Evolutionary conservation across 2,797 vertebrate genomes (phyloP), one percentile per base, ranked within the genome.

Genomic region (Ctenochaetus hawaiiensis): DNA sequence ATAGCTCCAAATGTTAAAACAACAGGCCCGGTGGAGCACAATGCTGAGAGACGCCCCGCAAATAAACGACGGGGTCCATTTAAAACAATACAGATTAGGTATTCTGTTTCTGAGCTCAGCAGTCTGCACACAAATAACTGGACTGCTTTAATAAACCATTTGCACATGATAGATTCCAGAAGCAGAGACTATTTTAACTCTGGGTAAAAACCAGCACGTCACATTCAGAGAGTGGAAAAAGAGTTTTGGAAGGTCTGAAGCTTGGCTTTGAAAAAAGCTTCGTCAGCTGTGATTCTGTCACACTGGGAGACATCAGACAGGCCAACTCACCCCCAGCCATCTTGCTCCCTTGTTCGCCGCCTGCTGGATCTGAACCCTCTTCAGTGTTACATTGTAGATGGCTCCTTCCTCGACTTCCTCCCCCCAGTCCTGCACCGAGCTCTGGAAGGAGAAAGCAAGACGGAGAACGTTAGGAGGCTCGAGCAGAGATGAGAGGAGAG

Each of bases 361-460:
- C 91, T 99, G 97, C 84, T 98, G 96, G 82, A 98, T 98, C 94
- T 98, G 96, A 87, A 98, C 96, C 93, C 96, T 96, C 89, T 97
- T 98, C 72, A 99, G 96, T 63, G 96, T 97, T 93, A 99, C 97
- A 62, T 97, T 96, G 95, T 98, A 99, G 89, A 99, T 89, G 73
- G 97, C 97, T 82, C 97, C 97, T 86, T 99, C 98, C 95, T 98
- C 98, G 17, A 97, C 96, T 93, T 99, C 97, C 95, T 98, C 97
- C 86, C 97, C 97, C 96, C 96, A 95, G 83, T 98, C 96, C 95
- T 98, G 97, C 94, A 97, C 96, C 4, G 97, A 97, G 95, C 94
- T 98, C 97, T 99, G 95, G 81, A 79, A 63, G 67, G 8, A 73
- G 11, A 58, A 6, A 59, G 37, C 13, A n/a, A 69, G 37, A 45